phyloP scores from a whole-genome alignment of 2,113 vertebrate genomes.

The Rhegmatorhina hoffmannsi region DNA sequence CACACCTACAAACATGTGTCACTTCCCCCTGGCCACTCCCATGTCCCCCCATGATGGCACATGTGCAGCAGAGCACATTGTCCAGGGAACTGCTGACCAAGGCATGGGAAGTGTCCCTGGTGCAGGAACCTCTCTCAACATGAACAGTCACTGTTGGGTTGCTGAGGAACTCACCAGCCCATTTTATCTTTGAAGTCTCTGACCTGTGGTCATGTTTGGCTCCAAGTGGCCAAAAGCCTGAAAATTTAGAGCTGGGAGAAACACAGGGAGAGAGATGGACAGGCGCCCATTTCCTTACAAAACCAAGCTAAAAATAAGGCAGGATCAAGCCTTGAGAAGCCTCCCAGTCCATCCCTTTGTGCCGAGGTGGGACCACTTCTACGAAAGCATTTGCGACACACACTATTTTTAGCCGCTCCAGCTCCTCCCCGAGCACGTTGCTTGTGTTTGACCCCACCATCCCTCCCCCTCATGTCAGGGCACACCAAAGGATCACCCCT shows the following conservation, averaged over 20 bases:
- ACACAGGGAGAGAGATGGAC: background rate
- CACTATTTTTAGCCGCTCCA: background rate
- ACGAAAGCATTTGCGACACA: background rate
- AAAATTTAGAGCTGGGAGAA: background rate
- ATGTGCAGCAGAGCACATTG: rapidly evolving
- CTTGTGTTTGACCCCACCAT: background rate
- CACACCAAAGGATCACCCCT: background rate
- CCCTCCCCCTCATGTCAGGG: background rate
- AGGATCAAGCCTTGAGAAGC: background rate
- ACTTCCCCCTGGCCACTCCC: background rate
- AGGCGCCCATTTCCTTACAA: background rate
- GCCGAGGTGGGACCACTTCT: background rate
- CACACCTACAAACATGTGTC: rapidly evolving
- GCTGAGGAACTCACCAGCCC: background rate
- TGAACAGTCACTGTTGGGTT: background rate
- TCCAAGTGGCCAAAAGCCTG: background rate
- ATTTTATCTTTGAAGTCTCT: background rate
- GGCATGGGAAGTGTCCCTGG: no score
- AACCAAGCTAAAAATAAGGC: background rate
- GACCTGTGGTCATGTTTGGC: background rate
- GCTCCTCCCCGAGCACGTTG: background rate
- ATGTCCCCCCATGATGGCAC: background rate
- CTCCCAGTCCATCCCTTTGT: background rate
- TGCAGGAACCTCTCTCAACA: background rate
- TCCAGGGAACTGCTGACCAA: background rate